Evolutionary conservation across 2,113 vertebrate species (phyloP).

Genomic region (Zapornia atra): DNA sequence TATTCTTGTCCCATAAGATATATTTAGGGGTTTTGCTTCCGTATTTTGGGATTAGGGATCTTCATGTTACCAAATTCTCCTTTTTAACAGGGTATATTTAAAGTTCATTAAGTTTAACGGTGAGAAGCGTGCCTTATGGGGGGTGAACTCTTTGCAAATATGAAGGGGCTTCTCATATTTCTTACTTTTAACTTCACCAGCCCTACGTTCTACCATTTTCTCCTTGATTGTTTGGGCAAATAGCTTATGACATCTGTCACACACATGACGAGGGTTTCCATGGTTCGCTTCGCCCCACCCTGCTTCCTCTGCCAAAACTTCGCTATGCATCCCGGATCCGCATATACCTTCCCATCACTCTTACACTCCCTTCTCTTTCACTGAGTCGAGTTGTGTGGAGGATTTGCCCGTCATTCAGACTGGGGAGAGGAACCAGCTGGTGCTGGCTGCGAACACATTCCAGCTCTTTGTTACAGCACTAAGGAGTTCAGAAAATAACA

Average conservation of each 20-base stretch:
- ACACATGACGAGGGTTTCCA: neutral
- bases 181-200: neutral
- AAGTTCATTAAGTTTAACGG: neutral
- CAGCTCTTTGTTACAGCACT: neutral
- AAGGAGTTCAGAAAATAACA: neutral
- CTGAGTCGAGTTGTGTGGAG: neutral
- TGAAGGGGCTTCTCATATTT: neutral
- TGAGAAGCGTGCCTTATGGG: rapidly evolving
- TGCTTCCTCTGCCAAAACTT: neutral
- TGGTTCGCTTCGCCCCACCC: neutral
- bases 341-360: neutral
- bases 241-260: neutral
- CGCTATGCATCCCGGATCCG: neutral
- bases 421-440: neutral
- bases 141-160: neutral
- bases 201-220: neutral
- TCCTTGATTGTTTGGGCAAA: neutral
- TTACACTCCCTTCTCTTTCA: neutral
- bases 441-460: neutral
- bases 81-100: neutral
- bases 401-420: neutral
- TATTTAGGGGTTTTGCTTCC: neutral
- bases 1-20: neutral
- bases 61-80: neutral
- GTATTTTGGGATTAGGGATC: neutral